These are phyloP conservation scores for Drosophila bipectinata DNA, from an alignment of 1,140 invertebrate species.

Conservation along the genomic window DNA sequence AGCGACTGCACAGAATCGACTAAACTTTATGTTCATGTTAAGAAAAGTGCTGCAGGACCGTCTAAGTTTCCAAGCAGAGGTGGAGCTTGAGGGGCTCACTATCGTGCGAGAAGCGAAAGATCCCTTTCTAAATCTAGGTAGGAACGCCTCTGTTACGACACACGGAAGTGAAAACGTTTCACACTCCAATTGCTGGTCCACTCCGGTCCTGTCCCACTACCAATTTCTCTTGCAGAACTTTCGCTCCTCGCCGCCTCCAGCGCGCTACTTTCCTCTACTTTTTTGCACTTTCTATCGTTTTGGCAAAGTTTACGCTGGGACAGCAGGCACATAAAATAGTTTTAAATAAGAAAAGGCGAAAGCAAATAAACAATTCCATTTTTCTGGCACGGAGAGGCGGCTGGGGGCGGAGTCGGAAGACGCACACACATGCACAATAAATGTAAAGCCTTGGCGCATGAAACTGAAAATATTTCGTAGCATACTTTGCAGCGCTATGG, in stretches of 20 bases:
- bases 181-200: conserved; percentile 72
- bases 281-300: conserved; percentile 51
- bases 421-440: conserved; percentile 50
- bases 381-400: conserved; percentile 44
- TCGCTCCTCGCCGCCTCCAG: background rate
- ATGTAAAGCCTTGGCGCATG: conserved; percentile 71
- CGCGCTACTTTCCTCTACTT: conserved; percentile 5
- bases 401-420: conserved; percentile 9
- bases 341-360: conserved; percentile 81
- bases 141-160: conserved; percentile 24
- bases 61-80: background rate
- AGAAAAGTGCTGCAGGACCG: conserved; percentile 67
- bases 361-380: conserved; percentile 82
- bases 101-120: background rate
- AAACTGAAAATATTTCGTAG: conserved; percentile 79
- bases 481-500: conserved; percentile 66
- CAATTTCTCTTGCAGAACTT: conserved; percentile 5
- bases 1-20: conserved; percentile 61
- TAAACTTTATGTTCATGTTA: conserved; percentile 77
- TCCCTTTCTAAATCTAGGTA: background rate
- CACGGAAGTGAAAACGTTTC: conserved; percentile 81
- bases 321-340: conserved; percentile 80
- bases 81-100: conserved; percentile 9
- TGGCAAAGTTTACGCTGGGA: conserved; percentile 75
- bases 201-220: conserved; percentile 15